A percentile compares a stretch with the other conserved stretches of the same genome.
Conservation (phyloP, 2,797 vertebrate genomes). For the Myotis myotis region DNA sequence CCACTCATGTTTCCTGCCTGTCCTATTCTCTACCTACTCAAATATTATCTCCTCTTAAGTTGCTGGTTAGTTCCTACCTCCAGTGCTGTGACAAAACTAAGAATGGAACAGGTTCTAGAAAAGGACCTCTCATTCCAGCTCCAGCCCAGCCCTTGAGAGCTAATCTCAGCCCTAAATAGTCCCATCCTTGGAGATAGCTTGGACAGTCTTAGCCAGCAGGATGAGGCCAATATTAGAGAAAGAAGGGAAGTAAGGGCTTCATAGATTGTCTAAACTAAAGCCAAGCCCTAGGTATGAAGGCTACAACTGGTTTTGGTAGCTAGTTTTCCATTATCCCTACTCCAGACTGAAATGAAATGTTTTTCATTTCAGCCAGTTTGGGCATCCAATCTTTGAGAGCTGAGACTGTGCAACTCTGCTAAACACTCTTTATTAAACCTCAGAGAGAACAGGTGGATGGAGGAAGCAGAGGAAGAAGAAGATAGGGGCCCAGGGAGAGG, state of each 20-base stretch:
- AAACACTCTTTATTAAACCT: constrained; percentile 48
- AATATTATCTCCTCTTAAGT: constrained; percentile 29
- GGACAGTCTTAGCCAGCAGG: background rate
- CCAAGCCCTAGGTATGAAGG: background rate
- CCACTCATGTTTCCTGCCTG: background rate
- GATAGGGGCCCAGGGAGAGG: background rate
- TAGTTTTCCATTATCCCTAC: constrained; percentile 29
- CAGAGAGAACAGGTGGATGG: constrained; percentile 40
- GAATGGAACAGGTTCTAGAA: constrained; percentile 14
- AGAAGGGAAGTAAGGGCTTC: background rate
- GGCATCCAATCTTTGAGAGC: background rate
- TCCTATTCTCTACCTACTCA: background rate
- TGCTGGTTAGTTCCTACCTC: constrained; percentile 8
- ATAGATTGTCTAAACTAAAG: constrained; percentile 41
- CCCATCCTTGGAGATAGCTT: background rate
- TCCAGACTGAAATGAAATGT: background rate
- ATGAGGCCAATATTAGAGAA: constrained; percentile 13
- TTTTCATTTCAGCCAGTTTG: constrained; percentile 29
- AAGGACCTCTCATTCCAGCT: background rate
- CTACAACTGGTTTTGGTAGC: background rate
- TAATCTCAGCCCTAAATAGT: background rate
- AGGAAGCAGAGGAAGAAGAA: background rate
- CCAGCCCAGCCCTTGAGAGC: constrained; percentile 2
- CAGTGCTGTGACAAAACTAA: background rate
- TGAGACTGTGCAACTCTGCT: background rate